phyloP scores from a whole-genome alignment of 2,888 invertebrate species.

The Perizoma affinitatum region DNA sequence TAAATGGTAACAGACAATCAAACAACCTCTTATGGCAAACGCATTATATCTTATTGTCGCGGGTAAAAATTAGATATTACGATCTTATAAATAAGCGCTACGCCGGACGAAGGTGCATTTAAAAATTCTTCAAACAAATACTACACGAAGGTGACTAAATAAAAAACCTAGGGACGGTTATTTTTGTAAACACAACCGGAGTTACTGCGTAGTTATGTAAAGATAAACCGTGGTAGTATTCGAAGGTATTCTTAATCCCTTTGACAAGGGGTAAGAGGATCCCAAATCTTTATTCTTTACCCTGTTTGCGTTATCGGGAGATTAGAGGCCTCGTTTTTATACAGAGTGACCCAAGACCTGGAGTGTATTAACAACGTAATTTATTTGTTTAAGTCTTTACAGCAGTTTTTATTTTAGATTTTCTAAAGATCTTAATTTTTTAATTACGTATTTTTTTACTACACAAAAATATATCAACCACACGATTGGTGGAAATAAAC shows the following conservation, averaged over 20 bases:
- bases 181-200: slow-evolving; percentile 1
- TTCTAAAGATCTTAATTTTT: too few relatives aligned
- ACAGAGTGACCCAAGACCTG: slow-evolving; percentile 10
- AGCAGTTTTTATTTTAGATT: background rate
- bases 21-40: too few relatives aligned
- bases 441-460: too few relatives aligned
- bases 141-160: too few relatives aligned
- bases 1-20: too few relatives aligned
- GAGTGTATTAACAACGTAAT: slow-evolving; percentile 11
- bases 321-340: slow-evolving; percentile 14
- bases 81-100: too few relatives aligned
- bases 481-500: slow-evolving; percentile 2
- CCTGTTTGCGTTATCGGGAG: slow-evolving; percentile 22
- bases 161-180: too few relatives aligned
- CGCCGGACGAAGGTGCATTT: too few relatives aligned
- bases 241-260: slow-evolving; percentile 24
- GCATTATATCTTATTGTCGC: too few relatives aligned
- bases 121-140: too few relatives aligned
- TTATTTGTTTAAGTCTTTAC: slow-evolving; percentile 19
- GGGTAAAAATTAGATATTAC: too few relatives aligned
- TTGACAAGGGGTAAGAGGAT: slow-evolving; percentile 27
- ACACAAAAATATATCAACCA: too few relatives aligned
- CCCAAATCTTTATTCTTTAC: slow-evolving; percentile 19
- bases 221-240: slow-evolving; percentile 22
- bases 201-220: slow-evolving; percentile 9